Conservation (phyloP, 37 sponge, comb jelly and placozoan genomes). For the Mnemiopsis leidyi region DNA sequence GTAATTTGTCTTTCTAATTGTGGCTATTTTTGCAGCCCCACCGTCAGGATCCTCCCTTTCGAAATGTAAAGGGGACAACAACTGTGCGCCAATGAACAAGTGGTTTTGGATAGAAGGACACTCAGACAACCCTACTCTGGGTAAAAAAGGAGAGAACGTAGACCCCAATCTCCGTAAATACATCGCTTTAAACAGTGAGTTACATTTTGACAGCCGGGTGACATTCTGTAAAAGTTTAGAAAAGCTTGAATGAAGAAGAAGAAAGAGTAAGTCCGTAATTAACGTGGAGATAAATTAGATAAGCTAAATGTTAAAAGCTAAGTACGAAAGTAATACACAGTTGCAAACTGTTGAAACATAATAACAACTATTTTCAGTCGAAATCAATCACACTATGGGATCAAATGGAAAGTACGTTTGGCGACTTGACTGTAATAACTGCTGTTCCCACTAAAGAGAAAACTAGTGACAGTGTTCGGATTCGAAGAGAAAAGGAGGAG, state of each 20-base stretch:
- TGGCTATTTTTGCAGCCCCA: too few species aligned
- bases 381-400: neutral
- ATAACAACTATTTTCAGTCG: neutral
- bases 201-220: neutral
- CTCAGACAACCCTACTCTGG: constrained; percentile 7
- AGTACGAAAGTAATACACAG: too few species aligned
- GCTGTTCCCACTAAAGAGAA: neutral
- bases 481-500: too few species aligned
- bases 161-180: neutral
- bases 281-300: too few species aligned
- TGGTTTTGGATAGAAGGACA: constrained; percentile 12
- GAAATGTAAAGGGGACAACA: neutral
- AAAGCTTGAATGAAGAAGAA: neutral
- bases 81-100: constrained; percentile 44
- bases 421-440: constrained; percentile 7
- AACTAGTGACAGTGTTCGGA: too few species aligned
- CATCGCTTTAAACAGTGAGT: constrained; percentile 6
- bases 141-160: neutral
- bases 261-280: too few species aligned
- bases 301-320: too few species aligned
- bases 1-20: too few species aligned
- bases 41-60: neutral
- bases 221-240: neutral
- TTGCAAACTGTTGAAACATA: too few species aligned
- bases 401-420: constrained; percentile 12